These are phyloP conservation scores for Pteronotus mesoamericanus DNA, from an alignment of 2,797 vertebrate species.

Conservation along the genomic window DNA sequence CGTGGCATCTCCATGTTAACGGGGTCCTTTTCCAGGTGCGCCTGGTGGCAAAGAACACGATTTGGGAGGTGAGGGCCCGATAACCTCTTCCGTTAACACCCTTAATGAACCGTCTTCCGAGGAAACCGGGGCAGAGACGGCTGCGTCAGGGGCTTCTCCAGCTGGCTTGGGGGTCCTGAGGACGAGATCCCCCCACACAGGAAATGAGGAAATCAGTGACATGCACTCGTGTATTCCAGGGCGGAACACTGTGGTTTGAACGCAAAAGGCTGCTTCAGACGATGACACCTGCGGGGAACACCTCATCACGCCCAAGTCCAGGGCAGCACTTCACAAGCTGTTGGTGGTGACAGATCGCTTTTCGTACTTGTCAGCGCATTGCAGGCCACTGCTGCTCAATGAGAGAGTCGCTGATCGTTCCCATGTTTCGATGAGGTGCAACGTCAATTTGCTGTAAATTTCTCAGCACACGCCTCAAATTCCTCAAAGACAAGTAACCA, in stretches of 20 bases:
- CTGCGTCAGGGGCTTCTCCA: too few relatives aligned
- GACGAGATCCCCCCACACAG: background rate
- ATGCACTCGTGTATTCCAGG: background rate
- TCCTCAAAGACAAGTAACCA: background rate
- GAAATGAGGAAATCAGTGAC: background rate
- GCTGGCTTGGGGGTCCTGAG: background rate
- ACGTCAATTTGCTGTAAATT: fast-evolving
- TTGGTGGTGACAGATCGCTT: background rate
- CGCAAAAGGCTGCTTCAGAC: background rate
- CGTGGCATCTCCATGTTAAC: fast-evolving
- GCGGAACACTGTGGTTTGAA: background rate
- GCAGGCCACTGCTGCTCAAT: background rate
- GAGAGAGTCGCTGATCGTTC: fast-evolving
- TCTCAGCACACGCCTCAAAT: background rate
- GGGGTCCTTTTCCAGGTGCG: background rate
- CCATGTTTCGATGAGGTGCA: fast-evolving
- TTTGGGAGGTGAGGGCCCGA: background rate
- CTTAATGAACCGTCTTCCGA: fast-evolving
- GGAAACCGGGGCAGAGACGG: background rate
- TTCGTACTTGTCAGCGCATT: background rate
- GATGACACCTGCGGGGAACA: background rate
- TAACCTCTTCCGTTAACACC: background rate
- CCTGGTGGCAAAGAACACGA: background rate
- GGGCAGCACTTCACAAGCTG: background rate
- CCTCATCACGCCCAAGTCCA: fast-evolving